These are phyloP conservation scores for Bryconaethiops microstoma DNA, from an alignment of 2,797 vertebrate species.

Conservation along the genomic window DNA sequence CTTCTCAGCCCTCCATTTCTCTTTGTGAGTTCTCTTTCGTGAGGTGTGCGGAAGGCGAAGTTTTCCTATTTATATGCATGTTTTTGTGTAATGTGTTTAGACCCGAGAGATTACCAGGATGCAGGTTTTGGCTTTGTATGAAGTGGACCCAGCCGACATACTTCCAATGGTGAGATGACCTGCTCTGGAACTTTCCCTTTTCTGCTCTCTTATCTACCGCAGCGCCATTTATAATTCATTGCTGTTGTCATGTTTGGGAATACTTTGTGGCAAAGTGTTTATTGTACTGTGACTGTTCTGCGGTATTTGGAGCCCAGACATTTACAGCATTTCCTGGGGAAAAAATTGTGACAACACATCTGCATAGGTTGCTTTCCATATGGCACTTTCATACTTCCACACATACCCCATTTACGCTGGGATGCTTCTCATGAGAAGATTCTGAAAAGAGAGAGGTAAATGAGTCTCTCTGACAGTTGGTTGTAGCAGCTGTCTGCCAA, in stretches of 20 bases:
- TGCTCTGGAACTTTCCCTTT: background rate
- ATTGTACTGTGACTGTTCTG: background rate
- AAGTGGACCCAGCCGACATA: background rate
- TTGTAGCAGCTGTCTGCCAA: slow-evolving; percentile 72
- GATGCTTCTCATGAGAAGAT: slow-evolving; percentile 14
- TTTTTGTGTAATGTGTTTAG: background rate
- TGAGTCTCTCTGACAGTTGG: slow-evolving; percentile 45
- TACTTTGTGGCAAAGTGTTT: slow-evolving; percentile 34
- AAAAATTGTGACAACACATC: background rate
- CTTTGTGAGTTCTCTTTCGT: slow-evolving; percentile 6
- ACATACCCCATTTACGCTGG: background rate
- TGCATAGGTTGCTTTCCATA: background rate
- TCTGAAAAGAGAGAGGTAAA: slow-evolving; percentile 26
- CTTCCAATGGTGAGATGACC: slow-evolving; percentile 11
- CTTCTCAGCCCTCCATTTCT: background rate
- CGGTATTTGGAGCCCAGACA: slow-evolving; percentile 1
- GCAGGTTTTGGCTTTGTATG: background rate
- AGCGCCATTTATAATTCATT: slow-evolving; percentile 65
- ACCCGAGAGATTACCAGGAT: background rate
- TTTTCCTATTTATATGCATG: background rate
- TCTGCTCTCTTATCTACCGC: slow-evolving; percentile 21
- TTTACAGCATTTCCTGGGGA: background rate
- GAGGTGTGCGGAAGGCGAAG: background rate
- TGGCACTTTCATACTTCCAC: background rate
- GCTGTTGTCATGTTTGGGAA: slow-evolving; percentile 48